Evolutionary conservation across 1,140 invertebrate species (phyloP).

Genomic region (Nylanderia fulva): DNA sequence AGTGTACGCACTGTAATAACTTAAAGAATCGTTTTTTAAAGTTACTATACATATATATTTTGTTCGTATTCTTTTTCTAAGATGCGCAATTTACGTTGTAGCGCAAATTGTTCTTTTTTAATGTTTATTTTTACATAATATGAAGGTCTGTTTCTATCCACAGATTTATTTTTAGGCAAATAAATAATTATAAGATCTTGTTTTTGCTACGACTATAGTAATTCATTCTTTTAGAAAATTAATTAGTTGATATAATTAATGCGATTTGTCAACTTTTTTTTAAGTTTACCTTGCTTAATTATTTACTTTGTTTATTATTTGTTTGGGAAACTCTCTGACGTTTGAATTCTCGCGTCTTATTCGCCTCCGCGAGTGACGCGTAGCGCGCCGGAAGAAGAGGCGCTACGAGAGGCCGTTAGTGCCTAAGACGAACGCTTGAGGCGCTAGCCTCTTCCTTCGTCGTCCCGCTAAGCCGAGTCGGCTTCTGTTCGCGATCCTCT

Average conservation of each 20-base stretch:
- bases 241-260: neutral
- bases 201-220: neutral
- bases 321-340: no score
- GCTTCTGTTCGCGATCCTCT: no score
- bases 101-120: neutral
- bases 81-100: neutral
- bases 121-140: neutral
- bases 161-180: neutral
- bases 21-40: conserved; percentile 35
- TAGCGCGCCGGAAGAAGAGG: no score
- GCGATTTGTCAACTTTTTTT: neutral
- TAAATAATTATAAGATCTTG: neutral
- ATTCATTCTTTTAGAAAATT: neutral
- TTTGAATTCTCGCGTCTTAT: no score
- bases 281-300: neutral
- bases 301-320: neutral
- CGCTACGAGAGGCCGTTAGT: no score
- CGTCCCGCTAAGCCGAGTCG: no score
- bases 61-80: neutral
- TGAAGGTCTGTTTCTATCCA: neutral
- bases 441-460: no score
- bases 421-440: no score
- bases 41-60: neutral
- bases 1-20: conserved; percentile 15
- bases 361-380: no score